phyloP scores from a whole-genome alignment of 2,113 vertebrate species.

The Mirza zaza region DNA sequence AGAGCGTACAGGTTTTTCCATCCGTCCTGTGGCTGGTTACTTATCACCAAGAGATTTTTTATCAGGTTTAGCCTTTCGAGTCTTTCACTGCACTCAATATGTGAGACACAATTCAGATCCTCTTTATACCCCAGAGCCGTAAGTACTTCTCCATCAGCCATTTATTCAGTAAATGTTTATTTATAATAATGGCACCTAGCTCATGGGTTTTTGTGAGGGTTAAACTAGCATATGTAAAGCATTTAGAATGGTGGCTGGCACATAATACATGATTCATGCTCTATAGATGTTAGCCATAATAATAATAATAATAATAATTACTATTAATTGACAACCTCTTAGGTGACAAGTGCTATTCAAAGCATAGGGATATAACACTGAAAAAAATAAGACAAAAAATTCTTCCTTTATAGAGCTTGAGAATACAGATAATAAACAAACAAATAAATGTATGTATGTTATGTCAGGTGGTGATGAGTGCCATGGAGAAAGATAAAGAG shows the following conservation, averaged over 20 bases:
- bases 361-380: not conserved
- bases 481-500: not conserved
- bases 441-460: not conserved
- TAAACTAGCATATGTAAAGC: not conserved
- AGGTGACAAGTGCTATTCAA: not conserved
- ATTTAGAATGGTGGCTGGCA: not conserved
- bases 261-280: not conserved
- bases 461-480: not conserved
- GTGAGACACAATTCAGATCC: slow-evolving; percentile 97
- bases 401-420: not conserved
- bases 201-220: not conserved
- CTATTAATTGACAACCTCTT: not conserved
- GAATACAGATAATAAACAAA: not conserved
- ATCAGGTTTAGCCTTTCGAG: slow-evolving; percentile 96
- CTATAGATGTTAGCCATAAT: not conserved
- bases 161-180: not conserved
- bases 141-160: slow-evolving; percentile 80
- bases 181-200: not conserved
- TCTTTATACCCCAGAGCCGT: slow-evolving; percentile 99
- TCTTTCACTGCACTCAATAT: slow-evolving; percentile 99
- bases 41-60: slow-evolving; percentile 97
- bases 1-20: slow-evolving; percentile 96
- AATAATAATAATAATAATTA: not conserved
- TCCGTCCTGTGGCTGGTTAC: slow-evolving; percentile 97
- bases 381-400: slow-evolving; percentile 30